phyloP scores from a whole-genome alignment of 2,888 invertebrate genomes.

The Margaritifera margaritifera region DNA sequence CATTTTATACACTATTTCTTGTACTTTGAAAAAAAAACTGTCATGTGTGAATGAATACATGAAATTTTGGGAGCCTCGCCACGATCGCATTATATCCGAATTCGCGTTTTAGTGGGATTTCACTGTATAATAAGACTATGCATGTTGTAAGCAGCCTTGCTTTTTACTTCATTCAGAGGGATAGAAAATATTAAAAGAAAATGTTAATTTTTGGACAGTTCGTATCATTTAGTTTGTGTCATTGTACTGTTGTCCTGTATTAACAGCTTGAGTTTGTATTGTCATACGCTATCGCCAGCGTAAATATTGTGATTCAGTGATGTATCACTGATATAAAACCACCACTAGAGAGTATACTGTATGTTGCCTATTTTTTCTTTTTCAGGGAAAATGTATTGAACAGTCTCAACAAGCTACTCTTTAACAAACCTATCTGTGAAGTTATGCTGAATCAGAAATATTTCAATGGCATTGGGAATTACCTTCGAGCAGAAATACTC shows the following conservation, averaged over 20 bases:
- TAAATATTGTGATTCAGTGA: not conserved
- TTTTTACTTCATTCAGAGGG: too few species aligned
- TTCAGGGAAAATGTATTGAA: conserved; percentile 62
- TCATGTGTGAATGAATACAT: too few species aligned
- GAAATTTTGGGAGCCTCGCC: too few species aligned
- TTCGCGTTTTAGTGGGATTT: too few species aligned
- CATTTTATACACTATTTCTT: too few species aligned
- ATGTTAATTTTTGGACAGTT: too few species aligned
- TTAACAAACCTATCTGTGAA: conserved; percentile 72
- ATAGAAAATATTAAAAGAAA: too few species aligned
- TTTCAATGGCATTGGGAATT: conserved; percentile 73
- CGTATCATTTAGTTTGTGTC: not conserved
- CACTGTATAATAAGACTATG: too few species aligned
- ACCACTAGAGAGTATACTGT: not conserved
- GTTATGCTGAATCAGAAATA: conserved; percentile 68
- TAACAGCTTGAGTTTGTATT: too few species aligned
- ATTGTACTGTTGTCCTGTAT: not conserved
- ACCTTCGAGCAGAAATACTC: conserved; percentile 69
- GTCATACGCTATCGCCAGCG: not conserved
- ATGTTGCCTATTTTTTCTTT: not conserved
- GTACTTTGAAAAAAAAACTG: too few species aligned
- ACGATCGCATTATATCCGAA: too few species aligned
- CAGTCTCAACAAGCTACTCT: conserved; percentile 55
- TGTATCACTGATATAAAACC: not conserved
- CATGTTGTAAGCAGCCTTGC: too few species aligned